phyloP scores from a whole-genome alignment of 2,797 vertebrate genomes.

The Chiloscyllium punctatum region DNA sequence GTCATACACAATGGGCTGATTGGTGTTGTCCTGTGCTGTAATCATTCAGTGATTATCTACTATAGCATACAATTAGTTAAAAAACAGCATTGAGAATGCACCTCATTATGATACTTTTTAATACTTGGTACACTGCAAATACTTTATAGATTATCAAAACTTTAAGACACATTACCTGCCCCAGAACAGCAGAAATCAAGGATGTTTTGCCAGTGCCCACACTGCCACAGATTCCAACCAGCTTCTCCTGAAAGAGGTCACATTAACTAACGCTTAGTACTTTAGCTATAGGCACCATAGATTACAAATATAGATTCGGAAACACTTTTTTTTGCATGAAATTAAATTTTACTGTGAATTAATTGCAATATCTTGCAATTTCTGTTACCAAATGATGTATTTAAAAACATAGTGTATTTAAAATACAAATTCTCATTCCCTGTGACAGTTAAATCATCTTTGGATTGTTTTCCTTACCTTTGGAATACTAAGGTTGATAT shows the following conservation, averaged over 20 bases:
- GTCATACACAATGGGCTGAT: neutral
- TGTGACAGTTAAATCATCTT: neutral
- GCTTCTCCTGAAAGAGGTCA: constrained; percentile 61
- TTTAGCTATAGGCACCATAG: neutral
- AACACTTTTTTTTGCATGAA: constrained; percentile 9
- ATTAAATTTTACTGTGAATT: neutral
- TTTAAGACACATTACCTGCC: constrained; percentile 68
- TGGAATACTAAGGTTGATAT: constrained; percentile 69
- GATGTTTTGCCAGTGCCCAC: constrained; percentile 90
- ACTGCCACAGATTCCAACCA: constrained; percentile 84
- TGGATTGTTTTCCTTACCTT: constrained; percentile 56
- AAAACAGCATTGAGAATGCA: neutral
- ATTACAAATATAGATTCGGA: neutral
- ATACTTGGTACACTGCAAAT: neutral
- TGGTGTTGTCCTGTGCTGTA: neutral
- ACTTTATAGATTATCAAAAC: neutral
- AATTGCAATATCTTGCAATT: neutral
- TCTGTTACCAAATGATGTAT: neutral
- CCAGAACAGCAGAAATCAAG: constrained; percentile 79
- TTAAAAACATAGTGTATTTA: neutral
- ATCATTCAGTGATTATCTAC: neutral
- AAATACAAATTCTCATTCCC: neutral
- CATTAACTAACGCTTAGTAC: neutral
- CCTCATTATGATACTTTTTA: neutral
- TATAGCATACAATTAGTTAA: neutral